Conservation (phyloP, 2,797 vertebrate species). For the Rhinogobio ventralis region DNA sequence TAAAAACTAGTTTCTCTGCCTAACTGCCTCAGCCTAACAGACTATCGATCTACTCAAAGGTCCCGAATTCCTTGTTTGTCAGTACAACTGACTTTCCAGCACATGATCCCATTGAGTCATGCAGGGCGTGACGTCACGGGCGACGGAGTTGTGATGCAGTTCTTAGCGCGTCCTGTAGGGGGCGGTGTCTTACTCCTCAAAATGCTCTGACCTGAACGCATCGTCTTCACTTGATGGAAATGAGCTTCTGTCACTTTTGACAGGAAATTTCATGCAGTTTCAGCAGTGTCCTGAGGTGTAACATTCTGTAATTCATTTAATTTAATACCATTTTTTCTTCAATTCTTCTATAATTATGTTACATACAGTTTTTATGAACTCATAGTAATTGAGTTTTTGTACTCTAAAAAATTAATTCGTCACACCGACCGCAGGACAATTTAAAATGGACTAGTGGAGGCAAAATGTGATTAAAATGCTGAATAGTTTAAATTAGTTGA, state of each 20-base stretch:
- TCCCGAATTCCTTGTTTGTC: slow-evolving; percentile 70
- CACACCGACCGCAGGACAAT: background rate
- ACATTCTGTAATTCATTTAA: background rate
- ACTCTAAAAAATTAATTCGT: background rate
- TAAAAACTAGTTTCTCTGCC: background rate
- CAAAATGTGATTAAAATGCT: slow-evolving; percentile 4
- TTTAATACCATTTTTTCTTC: background rate
- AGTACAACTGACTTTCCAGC: slow-evolving; percentile 66
- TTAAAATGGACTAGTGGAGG: background rate
- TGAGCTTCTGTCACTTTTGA: background rate
- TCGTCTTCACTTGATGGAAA: background rate
- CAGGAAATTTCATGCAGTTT: background rate
- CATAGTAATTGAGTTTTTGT: slow-evolving; percentile 5
- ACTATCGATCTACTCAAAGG: slow-evolving; percentile 48
- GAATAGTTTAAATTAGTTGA: background rate
- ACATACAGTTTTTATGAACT: slow-evolving; percentile 26
- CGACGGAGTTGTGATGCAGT: slow-evolving; percentile 50
- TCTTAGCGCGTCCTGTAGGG: slow-evolving; percentile 36
- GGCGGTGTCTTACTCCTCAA: slow-evolving; percentile 20
- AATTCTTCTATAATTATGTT: background rate
- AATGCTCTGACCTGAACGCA: no score
- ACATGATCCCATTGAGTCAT: slow-evolving; percentile 61
- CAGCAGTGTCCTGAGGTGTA: slow-evolving; percentile 3
- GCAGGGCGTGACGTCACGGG: slow-evolving; percentile 72
- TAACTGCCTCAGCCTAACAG: background rate